phyloP scores from a whole-genome alignment of 2,888 invertebrate genomes.

The Copidosoma aretas region DNA sequence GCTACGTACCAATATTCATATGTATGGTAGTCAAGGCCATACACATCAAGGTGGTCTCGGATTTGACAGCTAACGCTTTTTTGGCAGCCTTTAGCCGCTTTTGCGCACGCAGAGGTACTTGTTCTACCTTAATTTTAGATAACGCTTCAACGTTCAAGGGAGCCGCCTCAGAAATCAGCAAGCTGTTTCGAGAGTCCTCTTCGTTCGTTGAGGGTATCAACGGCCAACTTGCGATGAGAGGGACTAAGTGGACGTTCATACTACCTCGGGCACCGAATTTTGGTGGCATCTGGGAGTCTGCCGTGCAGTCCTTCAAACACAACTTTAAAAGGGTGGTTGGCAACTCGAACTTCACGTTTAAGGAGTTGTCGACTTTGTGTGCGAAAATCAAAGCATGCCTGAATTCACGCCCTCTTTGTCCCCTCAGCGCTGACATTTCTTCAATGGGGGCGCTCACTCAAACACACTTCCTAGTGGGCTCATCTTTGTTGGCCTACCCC shows the following conservation, averaged over 20 bases:
- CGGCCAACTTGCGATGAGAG: not conserved
- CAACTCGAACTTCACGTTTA: not conserved
- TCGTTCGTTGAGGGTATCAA: not conserved
- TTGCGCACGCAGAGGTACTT: conserved; percentile 42
- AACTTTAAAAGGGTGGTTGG: conserved; percentile 2
- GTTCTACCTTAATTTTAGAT: conserved; percentile 44
- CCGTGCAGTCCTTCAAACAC: not conserved
- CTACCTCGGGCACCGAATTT: conserved; percentile 6
- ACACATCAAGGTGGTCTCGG: conserved; percentile 42
- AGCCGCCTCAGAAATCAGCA: conserved; percentile 21
- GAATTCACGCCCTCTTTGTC: conserved; percentile 5
- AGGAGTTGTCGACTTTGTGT: not conserved
- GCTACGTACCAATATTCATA: conserved; percentile 46
- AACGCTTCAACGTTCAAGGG: conserved; percentile 50
- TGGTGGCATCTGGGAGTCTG: conserved; percentile 6
- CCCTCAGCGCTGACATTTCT: not conserved
- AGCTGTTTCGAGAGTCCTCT: not conserved
- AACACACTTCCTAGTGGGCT: conserved; percentile 2
- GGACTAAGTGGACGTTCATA: conserved; percentile 6
- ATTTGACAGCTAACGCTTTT: conserved; percentile 44
- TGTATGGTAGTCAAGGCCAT: conserved; percentile 46
- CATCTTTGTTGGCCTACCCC: not conserved
- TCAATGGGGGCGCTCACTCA: not conserved
- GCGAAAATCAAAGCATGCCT: conserved; percentile 9
- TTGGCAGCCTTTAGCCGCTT: conserved; percentile 45